These are phyloP conservation scores for Morpho helenor DNA, from an alignment of 2,888 invertebrate genomes.

Conservation along the genomic window DNA sequence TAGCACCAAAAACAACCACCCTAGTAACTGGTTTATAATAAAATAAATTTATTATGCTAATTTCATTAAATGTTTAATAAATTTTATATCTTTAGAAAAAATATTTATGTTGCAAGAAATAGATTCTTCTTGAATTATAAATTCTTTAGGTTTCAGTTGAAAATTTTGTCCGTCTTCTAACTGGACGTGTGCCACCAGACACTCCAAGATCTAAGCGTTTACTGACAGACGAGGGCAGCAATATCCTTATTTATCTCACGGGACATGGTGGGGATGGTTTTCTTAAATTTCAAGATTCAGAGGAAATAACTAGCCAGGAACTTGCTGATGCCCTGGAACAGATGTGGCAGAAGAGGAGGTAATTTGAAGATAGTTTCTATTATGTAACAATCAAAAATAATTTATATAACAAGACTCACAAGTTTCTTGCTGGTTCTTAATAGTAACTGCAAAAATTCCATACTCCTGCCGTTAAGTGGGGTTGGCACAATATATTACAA, in stretches of 20 bases:
- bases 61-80: no score
- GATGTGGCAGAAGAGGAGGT: conserved; percentile 99
- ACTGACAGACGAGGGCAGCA: conserved; percentile 97
- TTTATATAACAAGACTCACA: no score
- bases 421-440: no score
- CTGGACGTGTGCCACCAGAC: conserved; percentile 93
- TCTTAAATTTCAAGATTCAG: conserved; percentile 99
- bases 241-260: conserved; percentile 97
- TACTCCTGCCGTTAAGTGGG: no score
- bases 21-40: no score
- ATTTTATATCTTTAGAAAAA: no score
- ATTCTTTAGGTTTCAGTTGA: conserved; percentile 93
- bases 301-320: conserved; percentile 99
- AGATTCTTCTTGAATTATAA: background rate
- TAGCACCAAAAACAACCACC: no score
- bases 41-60: no score
- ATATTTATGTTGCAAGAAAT: no score
- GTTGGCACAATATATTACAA: no score
- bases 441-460: no score
- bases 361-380: conserved; percentile 1
- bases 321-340: conserved; percentile 99
- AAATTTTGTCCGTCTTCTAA: conserved; percentile 97
- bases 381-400: no score
- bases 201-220: conserved; percentile 97
- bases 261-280: conserved; percentile 99